These are phyloP conservation scores for Anthoscopus minutus DNA, from an alignment of 2,113 vertebrate genomes.

Conservation along the genomic window DNA sequence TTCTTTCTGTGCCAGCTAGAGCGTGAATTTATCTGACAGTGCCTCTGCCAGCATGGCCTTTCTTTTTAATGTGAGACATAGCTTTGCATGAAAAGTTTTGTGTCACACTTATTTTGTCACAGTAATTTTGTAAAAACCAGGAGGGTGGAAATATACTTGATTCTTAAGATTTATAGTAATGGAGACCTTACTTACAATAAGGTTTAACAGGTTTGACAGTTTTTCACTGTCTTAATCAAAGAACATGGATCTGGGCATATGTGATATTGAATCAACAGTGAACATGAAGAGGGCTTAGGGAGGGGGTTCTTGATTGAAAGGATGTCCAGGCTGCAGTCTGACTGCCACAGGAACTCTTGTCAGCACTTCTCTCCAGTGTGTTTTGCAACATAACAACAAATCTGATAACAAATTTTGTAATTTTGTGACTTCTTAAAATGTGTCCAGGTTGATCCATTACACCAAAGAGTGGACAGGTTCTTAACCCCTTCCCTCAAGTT, in stretches of 20 bases:
- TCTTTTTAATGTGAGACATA: neutral
- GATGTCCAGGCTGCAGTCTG: neutral
- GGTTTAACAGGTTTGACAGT: too few relatives aligned
- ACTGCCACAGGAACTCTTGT: neutral
- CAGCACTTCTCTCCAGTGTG: accelerated
- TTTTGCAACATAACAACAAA: neutral
- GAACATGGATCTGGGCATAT: neutral
- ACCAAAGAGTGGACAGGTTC: neutral
- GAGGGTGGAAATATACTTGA: neutral
- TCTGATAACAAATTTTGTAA: neutral
- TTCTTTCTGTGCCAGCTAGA: neutral
- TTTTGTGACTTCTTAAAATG: neutral
- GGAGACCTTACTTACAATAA: neutral
- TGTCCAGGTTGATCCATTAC: neutral
- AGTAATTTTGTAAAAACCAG: neutral
- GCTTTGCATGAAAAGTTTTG: neutral
- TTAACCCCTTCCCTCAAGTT: neutral
- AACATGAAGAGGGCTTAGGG: neutral
- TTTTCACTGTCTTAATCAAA: neutral
- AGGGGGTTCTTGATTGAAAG: neutral
- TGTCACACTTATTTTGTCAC: accelerated
- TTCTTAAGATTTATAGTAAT: neutral
- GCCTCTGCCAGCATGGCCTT: neutral
- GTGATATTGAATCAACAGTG: neutral
- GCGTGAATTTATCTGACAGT: neutral